Evolutionary conservation across 2,113 vertebrate genomes (phyloP).

Genomic region (Verasper variegatus): DNA sequence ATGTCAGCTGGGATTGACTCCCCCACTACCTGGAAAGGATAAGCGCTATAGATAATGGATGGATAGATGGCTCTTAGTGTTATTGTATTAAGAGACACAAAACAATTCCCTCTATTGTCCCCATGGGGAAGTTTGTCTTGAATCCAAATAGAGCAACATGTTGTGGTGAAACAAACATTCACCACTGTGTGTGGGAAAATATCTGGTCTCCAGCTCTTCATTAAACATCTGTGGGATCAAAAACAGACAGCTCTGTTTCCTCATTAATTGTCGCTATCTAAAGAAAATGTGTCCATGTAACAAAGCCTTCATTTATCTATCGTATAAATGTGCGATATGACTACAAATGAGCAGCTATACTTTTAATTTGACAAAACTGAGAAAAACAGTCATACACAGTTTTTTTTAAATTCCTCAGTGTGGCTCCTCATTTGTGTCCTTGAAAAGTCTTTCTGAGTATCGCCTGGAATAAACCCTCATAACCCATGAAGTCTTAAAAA

Average conservation of each 20-base stretch:
- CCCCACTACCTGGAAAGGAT: too few species aligned
- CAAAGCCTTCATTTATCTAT: conserved; percentile 40
- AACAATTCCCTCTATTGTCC: too few species aligned
- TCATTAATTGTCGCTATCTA: neutral
- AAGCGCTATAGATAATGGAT: too few species aligned
- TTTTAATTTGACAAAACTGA: conserved; percentile 8
- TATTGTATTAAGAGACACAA: too few species aligned
- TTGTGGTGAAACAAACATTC: neutral
- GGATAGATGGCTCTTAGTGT: too few species aligned
- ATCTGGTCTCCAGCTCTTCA: neutral
- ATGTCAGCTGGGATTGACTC: too few species aligned
- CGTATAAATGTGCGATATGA: conserved; percentile 32
- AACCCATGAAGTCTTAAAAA: conserved; percentile 21
- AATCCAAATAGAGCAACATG: neutral
- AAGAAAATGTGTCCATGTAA: conserved; percentile 28
- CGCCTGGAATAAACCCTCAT: conserved; percentile 12
- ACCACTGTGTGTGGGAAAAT: neutral
- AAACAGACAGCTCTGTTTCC: neutral
- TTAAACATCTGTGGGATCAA: neutral
- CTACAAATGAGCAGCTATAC: conserved; percentile 40
- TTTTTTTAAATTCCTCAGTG: conserved; percentile 19
- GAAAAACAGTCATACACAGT: conserved; percentile 9
- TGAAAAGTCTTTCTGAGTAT: conserved; percentile 18
- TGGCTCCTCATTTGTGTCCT: conserved; percentile 28
- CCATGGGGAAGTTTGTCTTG: too few species aligned